These are phyloP conservation scores for Oceanites oceanicus DNA, from an alignment of 2,113 vertebrate species.

Conservation along the genomic window DNA sequence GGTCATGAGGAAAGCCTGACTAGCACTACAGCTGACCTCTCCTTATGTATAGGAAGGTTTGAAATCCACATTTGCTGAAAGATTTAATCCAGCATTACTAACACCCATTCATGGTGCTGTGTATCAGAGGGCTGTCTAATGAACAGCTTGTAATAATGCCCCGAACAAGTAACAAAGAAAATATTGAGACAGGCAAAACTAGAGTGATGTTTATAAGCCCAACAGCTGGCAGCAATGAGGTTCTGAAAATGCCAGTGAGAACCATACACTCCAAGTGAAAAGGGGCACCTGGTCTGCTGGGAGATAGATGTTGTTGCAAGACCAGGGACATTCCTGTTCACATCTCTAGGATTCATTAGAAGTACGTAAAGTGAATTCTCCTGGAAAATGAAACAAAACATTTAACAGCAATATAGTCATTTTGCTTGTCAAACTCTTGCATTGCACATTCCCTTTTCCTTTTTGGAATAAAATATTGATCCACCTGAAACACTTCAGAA, in stretches of 20 bases:
- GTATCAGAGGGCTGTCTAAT: background rate
- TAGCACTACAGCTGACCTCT: conserved; percentile 6
- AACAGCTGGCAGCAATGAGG: background rate
- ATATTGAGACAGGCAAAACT: background rate
- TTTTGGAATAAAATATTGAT: background rate
- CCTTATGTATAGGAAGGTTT: background rate
- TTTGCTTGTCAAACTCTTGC: background rate
- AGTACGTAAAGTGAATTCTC: background rate
- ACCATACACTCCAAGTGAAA: background rate
- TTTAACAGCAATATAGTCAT: background rate
- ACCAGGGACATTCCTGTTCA: background rate
- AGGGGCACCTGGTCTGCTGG: background rate
- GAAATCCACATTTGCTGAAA: conserved; percentile 25
- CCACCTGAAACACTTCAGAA: background rate
- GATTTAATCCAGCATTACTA: background rate
- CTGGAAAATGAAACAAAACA: background rate
- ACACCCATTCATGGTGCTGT: background rate
- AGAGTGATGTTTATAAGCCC: background rate
- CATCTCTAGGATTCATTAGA: background rate
- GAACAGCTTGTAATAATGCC: background rate
- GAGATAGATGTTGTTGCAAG: background rate
- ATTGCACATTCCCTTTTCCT: background rate
- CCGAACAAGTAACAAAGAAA: background rate
- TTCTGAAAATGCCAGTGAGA: background rate
- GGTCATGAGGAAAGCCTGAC: conserved; percentile 2